Evolutionary conservation across 2,888 invertebrate species (phyloP).

Genomic region (Cerastis leucographa): DNA sequence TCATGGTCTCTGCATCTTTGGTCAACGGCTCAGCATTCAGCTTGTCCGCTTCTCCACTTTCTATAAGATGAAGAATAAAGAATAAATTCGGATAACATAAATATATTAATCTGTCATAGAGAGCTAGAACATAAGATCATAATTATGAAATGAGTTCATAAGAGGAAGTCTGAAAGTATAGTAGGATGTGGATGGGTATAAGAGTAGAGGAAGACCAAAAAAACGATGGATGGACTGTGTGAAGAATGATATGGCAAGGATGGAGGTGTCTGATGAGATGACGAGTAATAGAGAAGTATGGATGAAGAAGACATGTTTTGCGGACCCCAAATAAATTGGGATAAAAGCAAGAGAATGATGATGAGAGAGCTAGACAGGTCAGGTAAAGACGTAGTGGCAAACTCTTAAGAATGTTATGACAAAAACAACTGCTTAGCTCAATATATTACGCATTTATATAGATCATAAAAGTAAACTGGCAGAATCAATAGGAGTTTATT

Average conservation of each 20-base stretch:
- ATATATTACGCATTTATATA: not conserved
- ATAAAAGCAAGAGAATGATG: too few species aligned
- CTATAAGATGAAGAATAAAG: constrained; percentile 68
- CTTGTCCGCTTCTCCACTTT: constrained; percentile 92
- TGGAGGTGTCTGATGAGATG: too few species aligned
- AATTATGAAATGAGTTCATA: too few species aligned
- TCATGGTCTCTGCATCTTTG: constrained; percentile 93
- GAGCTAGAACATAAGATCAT: too few species aligned
- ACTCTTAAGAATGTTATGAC: not conserved
- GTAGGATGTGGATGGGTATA: too few species aligned
- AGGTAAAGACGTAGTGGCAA: not conserved
- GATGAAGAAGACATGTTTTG: too few species aligned
- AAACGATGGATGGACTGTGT: too few species aligned
- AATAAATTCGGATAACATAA: not conserved
- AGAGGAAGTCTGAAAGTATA: too few species aligned
- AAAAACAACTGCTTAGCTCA: not conserved
- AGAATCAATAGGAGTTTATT: not conserved
- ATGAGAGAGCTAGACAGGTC: not conserved
- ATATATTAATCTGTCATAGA: not conserved
- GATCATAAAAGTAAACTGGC: not conserved
- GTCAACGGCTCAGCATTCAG: constrained; percentile 91
- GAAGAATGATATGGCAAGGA: too few species aligned
- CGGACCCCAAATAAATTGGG: too few species aligned
- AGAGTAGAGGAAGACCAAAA: too few species aligned
- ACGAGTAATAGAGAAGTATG: too few species aligned